A percentile compares a stretch with the other conserved stretches of the same genome.
Conservation (phyloP, 2,888 invertebrate species). For the Patella ulyssiponensis region DNA sequence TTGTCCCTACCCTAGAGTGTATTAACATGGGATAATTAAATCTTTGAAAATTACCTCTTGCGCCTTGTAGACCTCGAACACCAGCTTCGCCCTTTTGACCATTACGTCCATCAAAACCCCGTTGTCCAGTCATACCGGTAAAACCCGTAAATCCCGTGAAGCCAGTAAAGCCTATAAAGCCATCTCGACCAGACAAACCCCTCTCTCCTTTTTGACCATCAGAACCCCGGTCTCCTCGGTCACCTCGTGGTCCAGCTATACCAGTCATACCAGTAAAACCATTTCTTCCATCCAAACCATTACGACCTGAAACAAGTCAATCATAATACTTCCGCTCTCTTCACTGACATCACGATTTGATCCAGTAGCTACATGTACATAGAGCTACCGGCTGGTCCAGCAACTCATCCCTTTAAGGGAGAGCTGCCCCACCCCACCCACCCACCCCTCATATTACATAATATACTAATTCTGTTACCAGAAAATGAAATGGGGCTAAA, state of each 20-base stretch:
- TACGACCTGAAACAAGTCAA: background rate
- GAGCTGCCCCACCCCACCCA: too few species aligned
- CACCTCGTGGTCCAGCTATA: background rate
- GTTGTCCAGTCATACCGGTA: slow-evolving; percentile 13
- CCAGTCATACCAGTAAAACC: slow-evolving; percentile 17
- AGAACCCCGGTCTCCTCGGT: background rate
- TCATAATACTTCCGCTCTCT: too few species aligned
- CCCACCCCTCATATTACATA: too few species aligned
- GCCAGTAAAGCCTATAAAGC: background rate
- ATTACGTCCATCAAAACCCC: background rate
- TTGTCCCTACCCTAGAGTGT: too few species aligned
- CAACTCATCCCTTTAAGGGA: too few species aligned
- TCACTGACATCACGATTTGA: too few species aligned
- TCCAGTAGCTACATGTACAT: too few species aligned
- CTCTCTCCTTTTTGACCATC: background rate
- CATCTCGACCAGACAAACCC: background rate
- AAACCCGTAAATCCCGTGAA: background rate
- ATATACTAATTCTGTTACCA: too few species aligned
- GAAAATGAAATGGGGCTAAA: too few species aligned
- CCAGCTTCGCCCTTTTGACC: background rate
- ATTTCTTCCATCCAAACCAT: background rate
- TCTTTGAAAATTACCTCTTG: background rate
- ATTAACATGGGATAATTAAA: too few species aligned
- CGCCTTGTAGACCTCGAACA: background rate
- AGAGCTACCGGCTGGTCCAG: too few species aligned